phyloP scores from a whole-genome alignment of 1,140 invertebrate species.

The Chrysomallon squamiferum region DNA sequence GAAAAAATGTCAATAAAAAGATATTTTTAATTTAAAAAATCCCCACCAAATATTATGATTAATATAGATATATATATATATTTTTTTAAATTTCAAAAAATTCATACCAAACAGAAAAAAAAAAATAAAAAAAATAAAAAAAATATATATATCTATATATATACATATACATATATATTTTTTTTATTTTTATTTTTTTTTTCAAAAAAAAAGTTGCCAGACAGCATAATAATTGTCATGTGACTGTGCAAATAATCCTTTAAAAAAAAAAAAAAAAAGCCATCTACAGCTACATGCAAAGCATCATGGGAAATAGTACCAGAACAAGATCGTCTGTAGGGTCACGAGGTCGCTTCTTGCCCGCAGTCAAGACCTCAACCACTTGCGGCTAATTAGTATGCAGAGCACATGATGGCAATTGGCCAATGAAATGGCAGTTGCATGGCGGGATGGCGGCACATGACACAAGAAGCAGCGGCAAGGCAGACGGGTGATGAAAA shows the following conservation, averaged over 20 bases:
- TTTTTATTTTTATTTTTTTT: neutral
- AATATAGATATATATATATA: no score
- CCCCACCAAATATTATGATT: no score
- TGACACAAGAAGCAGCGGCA: conserved; percentile 66
- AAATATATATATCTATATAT: no score
- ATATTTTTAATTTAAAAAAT: no score
- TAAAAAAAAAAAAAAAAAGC: conserved; percentile 52
- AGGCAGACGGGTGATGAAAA: conserved; percentile 61
- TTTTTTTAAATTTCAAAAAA: no score
- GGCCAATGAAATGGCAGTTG: conserved; percentile 60
- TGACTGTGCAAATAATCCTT: conserved; percentile 59
- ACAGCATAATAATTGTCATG: conserved; percentile 55
- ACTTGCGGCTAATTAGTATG: conserved; percentile 66
- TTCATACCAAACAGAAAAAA: no score
- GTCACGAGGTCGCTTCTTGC: conserved; percentile 86
- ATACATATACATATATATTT: no score
- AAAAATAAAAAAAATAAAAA: no score
- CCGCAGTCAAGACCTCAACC: conserved; percentile 68
- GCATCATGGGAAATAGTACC: conserved; percentile 73
- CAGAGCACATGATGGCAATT: conserved; percentile 61
- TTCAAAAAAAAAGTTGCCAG: conserved; percentile 27
- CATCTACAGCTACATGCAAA: conserved; percentile 65
- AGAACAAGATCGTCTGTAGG: conserved; percentile 86
- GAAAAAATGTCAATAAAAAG: no score
- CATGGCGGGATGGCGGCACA: conserved; percentile 63